Percentiles rank a stretch among this genome's conserved stretches.
phyloP scores from a whole-genome alignment of 2,113 vertebrate species.

The Sus scrofa region T2T-Sscrofa CM000828.6:31093001-31093500 shows the following conservation, averaged over 20 bases:
- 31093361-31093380: too few relatives aligned
- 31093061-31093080: background rate
- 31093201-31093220: background rate
- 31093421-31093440: conserved; percentile 32
- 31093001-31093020: background rate
- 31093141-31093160: background rate
- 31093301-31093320: background rate
- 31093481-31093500: too few relatives aligned
- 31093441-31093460: conserved; percentile 26
- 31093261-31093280: background rate
- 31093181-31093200: background rate
- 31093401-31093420: conserved; percentile 33
- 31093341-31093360: background rate
- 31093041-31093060: background rate
- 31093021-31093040: background rate
- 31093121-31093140: background rate
- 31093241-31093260: background rate
- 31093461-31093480: too few relatives aligned
- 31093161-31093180: background rate
- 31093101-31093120: background rate
- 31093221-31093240: background rate
- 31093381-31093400: background rate
- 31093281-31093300: background rate
- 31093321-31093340: background rate
- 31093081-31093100: background rate